Percentiles rank a stretch among this genome's conserved stretches.
phyloP scores from a whole-genome alignment of 2,113 vertebrate species.

The Salvelinus fontinalis region DNA sequence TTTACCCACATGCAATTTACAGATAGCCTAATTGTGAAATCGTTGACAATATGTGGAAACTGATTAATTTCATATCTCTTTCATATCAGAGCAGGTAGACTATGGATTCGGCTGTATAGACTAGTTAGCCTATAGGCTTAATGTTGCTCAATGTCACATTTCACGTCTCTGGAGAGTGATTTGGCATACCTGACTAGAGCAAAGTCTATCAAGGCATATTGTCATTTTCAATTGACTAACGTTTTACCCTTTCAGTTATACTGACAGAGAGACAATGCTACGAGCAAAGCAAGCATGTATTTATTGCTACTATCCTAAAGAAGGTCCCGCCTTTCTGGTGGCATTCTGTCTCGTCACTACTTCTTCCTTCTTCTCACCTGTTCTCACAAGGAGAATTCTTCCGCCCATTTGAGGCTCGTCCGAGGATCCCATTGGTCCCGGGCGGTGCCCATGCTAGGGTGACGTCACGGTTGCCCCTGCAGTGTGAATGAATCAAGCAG shows the following conservation, averaged over 20 bases:
- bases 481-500: slow-evolving; percentile 91
- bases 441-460: slow-evolving; percentile 76
- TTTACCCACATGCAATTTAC: no score
- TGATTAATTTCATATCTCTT: no score
- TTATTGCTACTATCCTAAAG: slow-evolving; percentile 65
- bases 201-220: not conserved
- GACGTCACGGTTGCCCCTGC: slow-evolving; percentile 90
- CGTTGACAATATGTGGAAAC: no score
- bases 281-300: not conserved
- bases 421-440: slow-evolving; percentile 67
- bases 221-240: not conserved
- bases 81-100: no score
- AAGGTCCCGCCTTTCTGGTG: slow-evolving; percentile 59
- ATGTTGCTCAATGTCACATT: no score
- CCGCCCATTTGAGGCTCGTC: slow-evolving; percentile 41
- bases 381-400: not conserved
- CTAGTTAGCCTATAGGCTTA: no score
- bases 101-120: no score
- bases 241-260: not conserved
- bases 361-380: slow-evolving; percentile 17
- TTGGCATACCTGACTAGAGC: no score
- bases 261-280: not conserved
- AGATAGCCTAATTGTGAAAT: no score
- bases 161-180: no score
- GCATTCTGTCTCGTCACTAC: slow-evolving; percentile 41